phyloP scores from a whole-genome alignment of 2,888 invertebrate species.

The Cynaeus angustus region DNA sequence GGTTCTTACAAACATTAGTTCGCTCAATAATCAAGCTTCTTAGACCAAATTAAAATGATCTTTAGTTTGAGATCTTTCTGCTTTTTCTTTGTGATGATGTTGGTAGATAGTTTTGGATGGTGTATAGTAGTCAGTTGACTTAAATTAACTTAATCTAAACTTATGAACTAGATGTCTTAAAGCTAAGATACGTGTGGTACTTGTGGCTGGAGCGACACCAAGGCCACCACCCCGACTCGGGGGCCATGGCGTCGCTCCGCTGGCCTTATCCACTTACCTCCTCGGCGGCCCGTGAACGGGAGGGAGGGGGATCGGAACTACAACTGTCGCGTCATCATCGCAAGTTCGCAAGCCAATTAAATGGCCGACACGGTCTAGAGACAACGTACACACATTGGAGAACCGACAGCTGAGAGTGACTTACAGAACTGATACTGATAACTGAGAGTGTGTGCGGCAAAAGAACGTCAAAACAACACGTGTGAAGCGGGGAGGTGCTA shows the following conservation, averaged over 20 bases:
- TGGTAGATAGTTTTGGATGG: neutral
- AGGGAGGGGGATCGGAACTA: constrained; percentile 74
- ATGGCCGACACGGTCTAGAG: constrained; percentile 78
- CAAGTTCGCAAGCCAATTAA: constrained; percentile 71
- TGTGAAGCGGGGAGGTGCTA: constrained; percentile 71
- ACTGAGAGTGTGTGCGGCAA: constrained; percentile 70
- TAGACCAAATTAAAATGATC: too few relatives aligned
- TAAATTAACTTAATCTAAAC: constrained; percentile 25
- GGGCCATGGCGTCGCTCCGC: constrained; percentile 64
- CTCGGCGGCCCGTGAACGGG: constrained; percentile 72
- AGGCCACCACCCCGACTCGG: constrained; percentile 58
- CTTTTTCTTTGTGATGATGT: too few relatives aligned
- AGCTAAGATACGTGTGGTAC: constrained; percentile 51
- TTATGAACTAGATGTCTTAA: constrained; percentile 43
- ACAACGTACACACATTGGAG: constrained; percentile 71
- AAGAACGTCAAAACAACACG: constrained; percentile 73
- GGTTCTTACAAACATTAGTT: too few relatives aligned
- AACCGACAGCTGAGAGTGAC: constrained; percentile 65
- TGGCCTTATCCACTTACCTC: constrained; percentile 73
- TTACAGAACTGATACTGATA: constrained; percentile 48
- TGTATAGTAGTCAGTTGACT: constrained; percentile 19
- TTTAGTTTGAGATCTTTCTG: too few relatives aligned
- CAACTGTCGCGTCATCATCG: constrained; percentile 64
- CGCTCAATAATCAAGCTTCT: too few relatives aligned
- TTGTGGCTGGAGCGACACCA: constrained; percentile 51